Base-by-base conservation (phyloP, 2,113 vertebrate genomes). In the Ammodytes dubius region DNA sequence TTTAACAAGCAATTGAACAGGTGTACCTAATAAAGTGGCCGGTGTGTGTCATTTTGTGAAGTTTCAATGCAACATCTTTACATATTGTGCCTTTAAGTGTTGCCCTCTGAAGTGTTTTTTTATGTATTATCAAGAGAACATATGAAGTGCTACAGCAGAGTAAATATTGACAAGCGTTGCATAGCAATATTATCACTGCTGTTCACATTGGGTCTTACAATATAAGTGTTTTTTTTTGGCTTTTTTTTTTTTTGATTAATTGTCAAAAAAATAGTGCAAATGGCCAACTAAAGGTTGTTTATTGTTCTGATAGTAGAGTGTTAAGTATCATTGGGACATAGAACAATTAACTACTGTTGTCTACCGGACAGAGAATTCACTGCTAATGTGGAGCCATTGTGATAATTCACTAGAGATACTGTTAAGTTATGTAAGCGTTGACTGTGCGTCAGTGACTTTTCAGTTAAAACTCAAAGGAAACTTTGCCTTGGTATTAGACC, bases 291-390 rank as follows among this genome's bases (percentile, higher is more conserved):
- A 12, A 42, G 37, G 52, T 47, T 12, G 5, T 40, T 47, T 17
- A 45, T 56, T 57, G 39, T 64, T 61, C 39, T 50, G 39, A 40
- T 56, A 54, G 45, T 15, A 35, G 7, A 49, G 53, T 69, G 52
- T 66, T 52, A 56, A 60, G 43, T 80, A 63, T 66, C 61, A 61
- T 74, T 27, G 15, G 66, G 60, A 43, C 56, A 70, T 43, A 2
- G 40, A 74, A 83, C 87, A 88, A 71, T 71, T 53, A 60, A 15
- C 42, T 14, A 73, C 17, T 82, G 71, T 79, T 82, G 67, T 78
- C 77, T 59, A 53, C 43, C 57, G 63, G 46, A 72, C 74, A 57
- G 40, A 81, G 42, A 74, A 74, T 65, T 73, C 40, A 59, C 56
- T 65, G 64, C 76, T 40, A 15, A 73, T 85, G 59, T 65, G 67